A percentile compares a stretch with the other conserved stretches of the same genome.
Conservation (phyloP, 2,888 invertebrate species). For the Sarcophaga variegata region DNA sequence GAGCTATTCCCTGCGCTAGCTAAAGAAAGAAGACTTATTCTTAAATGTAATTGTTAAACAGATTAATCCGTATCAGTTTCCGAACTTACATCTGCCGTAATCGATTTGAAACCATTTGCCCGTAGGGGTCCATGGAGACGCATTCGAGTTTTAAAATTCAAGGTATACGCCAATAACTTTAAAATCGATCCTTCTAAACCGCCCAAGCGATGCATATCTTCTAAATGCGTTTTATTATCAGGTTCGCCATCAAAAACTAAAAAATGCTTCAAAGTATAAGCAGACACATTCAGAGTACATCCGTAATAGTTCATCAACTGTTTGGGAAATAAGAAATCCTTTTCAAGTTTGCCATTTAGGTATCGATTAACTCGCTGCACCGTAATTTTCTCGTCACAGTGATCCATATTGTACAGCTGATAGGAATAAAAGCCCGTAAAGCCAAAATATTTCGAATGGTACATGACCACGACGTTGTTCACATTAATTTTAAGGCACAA, state of each 20-base stretch:
- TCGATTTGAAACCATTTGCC: neutral
- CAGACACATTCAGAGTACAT: constrained; percentile 74
- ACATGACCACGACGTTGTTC: constrained; percentile 73
- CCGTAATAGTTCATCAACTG: constrained; percentile 68
- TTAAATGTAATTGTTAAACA: no score
- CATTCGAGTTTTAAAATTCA: neutral
- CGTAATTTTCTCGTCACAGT: constrained; percentile 58
- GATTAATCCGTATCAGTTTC: neutral
- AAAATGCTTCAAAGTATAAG: constrained; percentile 72
- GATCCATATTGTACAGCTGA: constrained; percentile 18
- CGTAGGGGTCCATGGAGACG: neutral
- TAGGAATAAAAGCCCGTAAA: constrained; percentile 69
- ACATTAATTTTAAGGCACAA: constrained; percentile 72
- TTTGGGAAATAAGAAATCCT: constrained; percentile 72
- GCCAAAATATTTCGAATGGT: constrained; percentile 28
- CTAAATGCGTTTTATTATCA: constrained; percentile 63
- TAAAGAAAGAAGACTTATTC: neutral
- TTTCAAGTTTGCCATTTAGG: constrained; percentile 40
- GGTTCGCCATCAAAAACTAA: constrained; percentile 73
- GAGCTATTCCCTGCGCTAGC: neutral
- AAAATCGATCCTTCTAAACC: constrained; percentile 78
- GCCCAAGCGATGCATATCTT: constrained; percentile 67
- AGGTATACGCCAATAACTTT: constrained; percentile 70
- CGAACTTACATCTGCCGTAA: neutral
- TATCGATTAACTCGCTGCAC: constrained; percentile 71